Percentiles rank a stretch among this genome's conserved stretches.
Evolutionary conservation across 92 coral and sea anemone genomes (phyloP).

Genomic region (Plumapathes pennacea): DNA sequence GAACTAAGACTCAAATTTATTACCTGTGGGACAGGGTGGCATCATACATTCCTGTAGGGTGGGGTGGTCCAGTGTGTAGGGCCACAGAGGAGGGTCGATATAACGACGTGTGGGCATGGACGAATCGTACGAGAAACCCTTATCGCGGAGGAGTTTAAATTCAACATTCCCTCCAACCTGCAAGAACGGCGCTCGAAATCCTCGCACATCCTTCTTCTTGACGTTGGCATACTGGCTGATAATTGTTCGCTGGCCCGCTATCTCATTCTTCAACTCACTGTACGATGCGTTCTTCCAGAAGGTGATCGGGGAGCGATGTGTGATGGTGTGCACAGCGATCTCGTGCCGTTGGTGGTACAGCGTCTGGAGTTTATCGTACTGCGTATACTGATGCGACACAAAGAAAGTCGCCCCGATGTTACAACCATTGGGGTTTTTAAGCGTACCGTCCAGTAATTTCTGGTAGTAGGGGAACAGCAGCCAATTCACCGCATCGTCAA

Average conservation of each 20-base stretch:
- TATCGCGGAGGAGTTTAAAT: slow-evolving; percentile 77
- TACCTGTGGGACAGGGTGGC: slow-evolving; percentile 94
- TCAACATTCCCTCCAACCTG: slow-evolving; percentile 86
- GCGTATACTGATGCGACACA: slow-evolving; percentile 84
- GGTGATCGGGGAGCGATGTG: slow-evolving; percentile 65
- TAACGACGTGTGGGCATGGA: slow-evolving; percentile 70
- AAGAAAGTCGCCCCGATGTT: slow-evolving; percentile 75
- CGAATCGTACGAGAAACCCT: slow-evolving; percentile 82
- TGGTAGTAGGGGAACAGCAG: slow-evolving; percentile 46
- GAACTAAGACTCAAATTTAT: no score
- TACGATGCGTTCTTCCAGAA: slow-evolving; percentile 91
- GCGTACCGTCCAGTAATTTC: slow-evolving; percentile 52
- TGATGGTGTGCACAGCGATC: slow-evolving; percentile 86
- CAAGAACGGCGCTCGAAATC: slow-evolving; percentile 87
- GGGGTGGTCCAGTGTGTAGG: slow-evolving; percentile 80
- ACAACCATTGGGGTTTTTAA: slow-evolving; percentile 83
- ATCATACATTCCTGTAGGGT: slow-evolving; percentile 75
- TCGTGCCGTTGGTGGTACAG: slow-evolving; percentile 90
- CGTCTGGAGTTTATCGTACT: slow-evolving; percentile 70
- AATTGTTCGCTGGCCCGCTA: slow-evolving; percentile 81
- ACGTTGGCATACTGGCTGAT: slow-evolving; percentile 70
- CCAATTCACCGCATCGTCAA: slow-evolving; percentile 81
- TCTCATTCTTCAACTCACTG: slow-evolving; percentile 73
- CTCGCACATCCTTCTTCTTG: slow-evolving; percentile 65
- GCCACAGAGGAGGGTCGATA: slow-evolving; percentile 86